Percentiles rank a stretch among this genome's conserved stretches.
Evolutionary conservation across 1,140 invertebrate species (phyloP).

Genomic region (Macrostomum lignano): DNA sequence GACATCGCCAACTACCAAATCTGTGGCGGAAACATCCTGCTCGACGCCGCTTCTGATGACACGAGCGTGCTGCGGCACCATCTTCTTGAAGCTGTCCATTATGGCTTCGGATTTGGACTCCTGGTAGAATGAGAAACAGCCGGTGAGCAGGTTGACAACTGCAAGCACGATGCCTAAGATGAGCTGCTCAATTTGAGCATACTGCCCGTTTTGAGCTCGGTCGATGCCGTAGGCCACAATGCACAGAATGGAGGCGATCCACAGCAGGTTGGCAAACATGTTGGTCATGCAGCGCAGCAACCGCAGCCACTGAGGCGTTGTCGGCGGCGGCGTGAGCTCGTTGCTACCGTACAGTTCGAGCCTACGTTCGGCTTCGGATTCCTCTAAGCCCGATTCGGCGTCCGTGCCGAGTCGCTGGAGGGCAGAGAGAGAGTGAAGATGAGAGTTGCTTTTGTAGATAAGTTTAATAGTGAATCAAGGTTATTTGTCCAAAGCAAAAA

Average conservation of each 20-base stretch:
- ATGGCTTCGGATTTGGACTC: conserved; percentile 38
- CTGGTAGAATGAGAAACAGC: conserved; percentile 28
- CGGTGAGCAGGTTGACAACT: conserved; percentile 25
- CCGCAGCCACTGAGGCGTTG: conserved; percentile 85
- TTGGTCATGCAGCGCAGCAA: conserved; percentile 91
- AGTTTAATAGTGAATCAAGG: no score
- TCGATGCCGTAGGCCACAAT: conserved; percentile 83
- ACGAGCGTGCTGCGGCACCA: conserved; percentile 48
- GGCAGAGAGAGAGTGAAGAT: no score
- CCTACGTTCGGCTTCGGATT: neutral
- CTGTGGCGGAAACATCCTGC: conserved; percentile 53
- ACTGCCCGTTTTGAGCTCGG: conserved; percentile 43
- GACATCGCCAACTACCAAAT: conserved; percentile 64
- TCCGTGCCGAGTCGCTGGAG: neutral
- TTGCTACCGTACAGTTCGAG: conserved; percentile 64
- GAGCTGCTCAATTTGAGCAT: conserved; percentile 11
- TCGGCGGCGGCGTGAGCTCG: conserved; percentile 65
- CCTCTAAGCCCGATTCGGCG: neutral
- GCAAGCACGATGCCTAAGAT: conserved; percentile 24
- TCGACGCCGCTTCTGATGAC: conserved; percentile 70
- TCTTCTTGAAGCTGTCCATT: conserved; percentile 39
- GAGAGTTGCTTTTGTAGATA: no score
- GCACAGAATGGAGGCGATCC: conserved; percentile 83
- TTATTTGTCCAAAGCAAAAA: no score
- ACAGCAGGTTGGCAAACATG: conserved; percentile 71